Percentiles rank a stretch among this genome's conserved stretches.
Evolutionary conservation across 2,888 invertebrate genomes (phyloP).

Genomic region (Ichneumon xanthorius): DNA sequence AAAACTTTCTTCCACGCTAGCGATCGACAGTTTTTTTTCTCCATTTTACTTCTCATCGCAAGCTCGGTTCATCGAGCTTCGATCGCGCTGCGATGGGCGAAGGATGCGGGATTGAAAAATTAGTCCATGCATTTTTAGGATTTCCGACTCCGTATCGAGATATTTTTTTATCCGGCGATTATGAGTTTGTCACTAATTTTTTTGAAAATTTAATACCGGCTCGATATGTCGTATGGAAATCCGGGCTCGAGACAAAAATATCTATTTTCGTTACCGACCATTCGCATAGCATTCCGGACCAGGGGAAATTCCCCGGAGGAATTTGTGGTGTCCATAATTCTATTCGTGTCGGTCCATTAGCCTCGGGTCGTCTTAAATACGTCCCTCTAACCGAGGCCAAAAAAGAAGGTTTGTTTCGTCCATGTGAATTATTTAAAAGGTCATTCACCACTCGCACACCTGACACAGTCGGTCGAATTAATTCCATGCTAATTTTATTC

Average conservation of each 20-base stretch:
- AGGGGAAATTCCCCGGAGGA: neutral
- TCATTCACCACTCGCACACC: constrained; percentile 58
- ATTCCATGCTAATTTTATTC: constrained; percentile 28
- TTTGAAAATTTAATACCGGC: too few relatives aligned
- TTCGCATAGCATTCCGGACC: neutral
- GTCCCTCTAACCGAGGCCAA: neutral
- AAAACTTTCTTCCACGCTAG: constrained; percentile 44
- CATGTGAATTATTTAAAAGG: constrained; percentile 45
- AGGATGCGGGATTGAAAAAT: neutral
- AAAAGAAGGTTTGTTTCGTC: neutral
- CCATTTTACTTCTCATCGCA: constrained; percentile 4
- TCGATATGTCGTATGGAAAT: neutral
- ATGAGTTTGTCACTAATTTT: too few relatives aligned
- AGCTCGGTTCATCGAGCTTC: neutral
- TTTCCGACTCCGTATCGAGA: too few relatives aligned
- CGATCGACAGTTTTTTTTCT: constrained; percentile 27
- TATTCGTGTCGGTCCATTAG: constrained; percentile 10
- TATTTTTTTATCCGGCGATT: too few relatives aligned
- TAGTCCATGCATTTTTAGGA: too few relatives aligned
- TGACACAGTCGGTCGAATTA: constrained; percentile 21
- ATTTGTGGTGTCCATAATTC: constrained; percentile 13
- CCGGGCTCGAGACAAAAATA: neutral
- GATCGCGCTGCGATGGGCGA: neutral
- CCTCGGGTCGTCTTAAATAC: constrained; percentile 15
- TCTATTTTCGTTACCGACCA: neutral